Conservation (phyloP, 2,797 vertebrate genomes). For the Acrocephalus scirpaceus region DNA sequence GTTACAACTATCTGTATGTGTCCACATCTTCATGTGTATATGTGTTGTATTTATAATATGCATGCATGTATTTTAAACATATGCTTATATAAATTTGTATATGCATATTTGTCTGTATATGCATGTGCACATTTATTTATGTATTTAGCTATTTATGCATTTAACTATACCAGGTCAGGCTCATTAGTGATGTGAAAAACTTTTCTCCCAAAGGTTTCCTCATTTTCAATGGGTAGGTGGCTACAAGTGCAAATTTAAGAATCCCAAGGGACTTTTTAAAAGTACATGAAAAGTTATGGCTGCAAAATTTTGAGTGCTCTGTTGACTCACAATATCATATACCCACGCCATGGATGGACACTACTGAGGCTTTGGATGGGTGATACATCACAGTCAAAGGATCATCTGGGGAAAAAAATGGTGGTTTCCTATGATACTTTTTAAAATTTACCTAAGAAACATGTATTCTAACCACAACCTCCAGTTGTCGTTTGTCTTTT, state of each 20-base stretch:
- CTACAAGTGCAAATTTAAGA: background rate
- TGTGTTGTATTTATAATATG: background rate
- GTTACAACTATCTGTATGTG: fast-evolving
- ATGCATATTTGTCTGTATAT: fast-evolving
- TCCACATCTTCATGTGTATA: fast-evolving
- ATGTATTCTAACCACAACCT: fast-evolving
- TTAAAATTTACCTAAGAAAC: background rate
- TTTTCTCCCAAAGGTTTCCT: background rate
- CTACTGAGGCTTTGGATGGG: background rate
- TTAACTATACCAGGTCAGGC: background rate
- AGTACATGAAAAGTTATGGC: fast-evolving
- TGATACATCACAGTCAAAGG: background rate
- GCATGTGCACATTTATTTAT: too few species aligned
- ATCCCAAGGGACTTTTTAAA: background rate
- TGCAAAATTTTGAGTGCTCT: background rate
- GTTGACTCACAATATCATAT: background rate
- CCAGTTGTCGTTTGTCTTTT: background rate
- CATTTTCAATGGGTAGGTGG: background rate
- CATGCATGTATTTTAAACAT: background rate
- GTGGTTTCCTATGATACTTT: background rate
- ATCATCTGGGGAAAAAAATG: background rate
- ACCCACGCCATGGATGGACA: background rate
- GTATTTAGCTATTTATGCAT: background rate
- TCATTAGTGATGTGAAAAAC: background rate
- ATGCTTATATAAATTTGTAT: too few species aligned